A percentile compares a stretch with the other conserved stretches of the same genome.
These are phyloP conservation scores for Cheumatopsyche charites DNA, from an alignment of 1,140 invertebrate species.

Conservation along the genomic window DNA sequence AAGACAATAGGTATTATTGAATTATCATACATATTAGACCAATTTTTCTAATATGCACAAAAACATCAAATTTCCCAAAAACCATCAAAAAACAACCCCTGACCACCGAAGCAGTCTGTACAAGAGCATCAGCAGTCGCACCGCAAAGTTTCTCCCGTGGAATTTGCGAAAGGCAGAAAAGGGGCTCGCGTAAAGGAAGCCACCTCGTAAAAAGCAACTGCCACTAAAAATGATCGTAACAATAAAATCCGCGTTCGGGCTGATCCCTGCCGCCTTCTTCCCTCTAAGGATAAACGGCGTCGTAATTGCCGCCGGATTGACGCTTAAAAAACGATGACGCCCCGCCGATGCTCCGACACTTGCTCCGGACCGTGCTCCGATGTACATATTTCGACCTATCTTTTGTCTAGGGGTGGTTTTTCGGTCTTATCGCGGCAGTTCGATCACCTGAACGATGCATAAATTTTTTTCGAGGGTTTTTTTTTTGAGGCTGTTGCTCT, in stretches of 20 bases:
- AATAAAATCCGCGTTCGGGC: constrained; percentile 48
- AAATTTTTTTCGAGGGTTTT: background rate
- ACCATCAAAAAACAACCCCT: background rate
- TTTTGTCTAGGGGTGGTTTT: no score
- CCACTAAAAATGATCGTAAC: constrained; percentile 50
- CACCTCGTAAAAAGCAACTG: constrained; percentile 49
- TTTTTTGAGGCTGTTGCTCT: background rate
- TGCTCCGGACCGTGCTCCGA: no score
- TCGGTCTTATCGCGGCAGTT: background rate
- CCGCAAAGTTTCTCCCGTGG: constrained; percentile 42
- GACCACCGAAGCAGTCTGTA: no score
- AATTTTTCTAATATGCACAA: no score
- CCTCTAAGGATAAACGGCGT: constrained; percentile 9
- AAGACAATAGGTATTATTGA: no score
- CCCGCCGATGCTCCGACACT: background rate
- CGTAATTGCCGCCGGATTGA: constrained; percentile 36
- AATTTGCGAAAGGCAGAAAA: constrained; percentile 25
- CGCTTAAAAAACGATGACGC: constrained; percentile 35
- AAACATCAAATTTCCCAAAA: background rate
- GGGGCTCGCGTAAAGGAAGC: constrained; percentile 44
- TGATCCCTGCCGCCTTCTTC: constrained; percentile 21
- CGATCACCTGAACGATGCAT: constrained; percentile 15
- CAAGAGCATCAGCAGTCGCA: constrained; percentile 16
- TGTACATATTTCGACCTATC: no score
- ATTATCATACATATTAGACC: no score